Evolutionary conservation across 2,113 vertebrate genomes (phyloP), one percentile per base, ranked within the genome.

Genomic region (Gila orcuttii): DNA sequence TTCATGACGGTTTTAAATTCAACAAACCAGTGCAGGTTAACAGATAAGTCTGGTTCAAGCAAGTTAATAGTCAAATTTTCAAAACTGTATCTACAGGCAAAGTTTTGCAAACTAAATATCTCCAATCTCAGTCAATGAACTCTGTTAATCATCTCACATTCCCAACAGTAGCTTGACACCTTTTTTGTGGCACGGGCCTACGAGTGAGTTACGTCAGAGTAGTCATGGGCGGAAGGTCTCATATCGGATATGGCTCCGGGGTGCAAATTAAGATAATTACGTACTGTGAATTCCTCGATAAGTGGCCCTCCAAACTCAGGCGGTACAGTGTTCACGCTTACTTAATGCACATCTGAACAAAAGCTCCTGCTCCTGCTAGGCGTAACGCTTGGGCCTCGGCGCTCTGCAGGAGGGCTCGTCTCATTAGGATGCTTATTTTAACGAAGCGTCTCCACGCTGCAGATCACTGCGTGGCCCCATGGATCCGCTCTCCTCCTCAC

Each of bases 371-470:
- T 86, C 87, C 45, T 87, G 90, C 89, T 85, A 84, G 88, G 86
- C 79, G 79, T 87, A 77, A 76, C 78, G 79, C 47, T 75, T 21
- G 86, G 88, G 83, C 86, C 86, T 64, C 86, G 45, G 76, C 11
- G 64, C 87, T 8, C 90, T 87, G 90, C 66, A 88, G 90, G 86
- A 86, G 68, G 66, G 85, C 55, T 62, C 36, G 64, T 60, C 89
- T 93, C 92, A 93, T 93, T 93, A 93, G 88, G 86, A 88, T 81
- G 36, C 91, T 84, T 92, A 89, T 90, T 92, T 92, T 88, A 93
- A 92, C 91, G 90, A 92, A 93, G 91, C 90, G 23, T 90, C 83
- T 87, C 76, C 62, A 33, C 33, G 71, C 90, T 78, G 89, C 87
- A 89, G 88, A 90, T 87, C 78, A 87, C 57, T 83, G 85, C 78